Percentiles rank a stretch among this genome's conserved stretches.
phyloP scores from a whole-genome alignment of 1,140 invertebrate species.

The Drosophila pectinifera region DNA sequence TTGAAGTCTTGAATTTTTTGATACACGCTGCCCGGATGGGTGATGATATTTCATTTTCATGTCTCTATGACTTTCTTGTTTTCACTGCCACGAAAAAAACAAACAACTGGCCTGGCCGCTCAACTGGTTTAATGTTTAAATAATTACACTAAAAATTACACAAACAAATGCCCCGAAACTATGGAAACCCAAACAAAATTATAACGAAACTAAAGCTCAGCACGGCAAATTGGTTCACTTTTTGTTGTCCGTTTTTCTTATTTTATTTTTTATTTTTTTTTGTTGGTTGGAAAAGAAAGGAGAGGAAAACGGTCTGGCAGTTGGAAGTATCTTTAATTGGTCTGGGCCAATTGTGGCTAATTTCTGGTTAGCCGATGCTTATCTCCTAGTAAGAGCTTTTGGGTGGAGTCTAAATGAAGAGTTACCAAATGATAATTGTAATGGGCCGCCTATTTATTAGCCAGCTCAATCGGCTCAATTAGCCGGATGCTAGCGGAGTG shows the following conservation, averaged over 20 bases:
- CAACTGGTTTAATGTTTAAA: slow-evolving; percentile 80
- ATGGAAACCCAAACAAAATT: slow-evolving; percentile 59
- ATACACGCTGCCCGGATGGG: slow-evolving; percentile 26
- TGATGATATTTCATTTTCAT: slow-evolving; percentile 73
- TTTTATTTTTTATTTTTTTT: no score
- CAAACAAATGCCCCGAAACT: slow-evolving; percentile 46
- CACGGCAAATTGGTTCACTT: slow-evolving; percentile 48
- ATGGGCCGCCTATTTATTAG: slow-evolving; percentile 44
- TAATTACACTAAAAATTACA: slow-evolving; percentile 75
- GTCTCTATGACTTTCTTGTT: slow-evolving; percentile 70
- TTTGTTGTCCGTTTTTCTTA: slow-evolving; percentile 31
- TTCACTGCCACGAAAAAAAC: slow-evolving; percentile 49
- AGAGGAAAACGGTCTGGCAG: slow-evolving; percentile 13
- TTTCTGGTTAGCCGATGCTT: slow-evolving; percentile 42
- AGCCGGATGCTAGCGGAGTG: slow-evolving; percentile 4
- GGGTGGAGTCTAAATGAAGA: slow-evolving; percentile 41
- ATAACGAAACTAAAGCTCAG: slow-evolving; percentile 64
- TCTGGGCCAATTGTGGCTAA: slow-evolving; percentile 42
- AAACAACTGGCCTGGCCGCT: slow-evolving; percentile 37
- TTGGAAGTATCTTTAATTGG: slow-evolving; percentile 45
- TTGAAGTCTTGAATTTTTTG: slow-evolving; percentile 12
- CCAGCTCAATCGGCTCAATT: slow-evolving; percentile 16
- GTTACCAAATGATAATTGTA: slow-evolving; percentile 55
- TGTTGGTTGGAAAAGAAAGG: slow-evolving; percentile 20
- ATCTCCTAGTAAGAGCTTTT: slow-evolving; percentile 34